These are phyloP conservation scores for Prenolepis imparis DNA, from an alignment of 2,888 invertebrate species.

Conservation along the genomic window DNA sequence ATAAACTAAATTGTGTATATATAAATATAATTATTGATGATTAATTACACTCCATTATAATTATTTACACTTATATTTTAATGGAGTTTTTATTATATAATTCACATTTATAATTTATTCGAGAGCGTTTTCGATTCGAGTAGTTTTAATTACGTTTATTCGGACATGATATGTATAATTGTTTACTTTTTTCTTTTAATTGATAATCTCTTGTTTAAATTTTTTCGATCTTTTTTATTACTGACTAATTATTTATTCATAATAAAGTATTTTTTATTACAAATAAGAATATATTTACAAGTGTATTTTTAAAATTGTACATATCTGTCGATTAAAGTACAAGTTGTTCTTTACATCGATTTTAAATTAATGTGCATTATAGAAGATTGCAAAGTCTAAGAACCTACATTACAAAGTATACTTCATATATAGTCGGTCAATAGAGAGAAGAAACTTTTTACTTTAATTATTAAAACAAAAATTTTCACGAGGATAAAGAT, in stretches of 20 bases:
- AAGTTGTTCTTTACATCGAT: constrained; percentile 1
- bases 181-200: not conserved
- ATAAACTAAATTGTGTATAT: not conserved
- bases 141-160: not conserved
- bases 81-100: not conserved
- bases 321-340: not conserved
- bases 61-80: not conserved
- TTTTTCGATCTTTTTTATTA: not conserved
- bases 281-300: too few species aligned
- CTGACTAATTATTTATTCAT: not conserved
- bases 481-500: not conserved
- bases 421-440: not conserved
- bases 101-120: not conserved
- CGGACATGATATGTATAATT: not conserved
- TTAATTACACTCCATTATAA: not conserved
- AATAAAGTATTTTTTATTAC: not conserved
- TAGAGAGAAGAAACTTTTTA: not conserved
- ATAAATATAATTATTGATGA: not conserved
- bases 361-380: not conserved
- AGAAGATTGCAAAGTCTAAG: not conserved
- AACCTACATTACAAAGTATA: not conserved
- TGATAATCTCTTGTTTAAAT: not conserved
- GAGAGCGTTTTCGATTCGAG: not conserved
- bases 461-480: not conserved
- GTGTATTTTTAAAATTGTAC: too few species aligned